Conservation (phyloP, 2,113 vertebrate genomes). For the Reinhardtius hippoglossoides region DNA sequence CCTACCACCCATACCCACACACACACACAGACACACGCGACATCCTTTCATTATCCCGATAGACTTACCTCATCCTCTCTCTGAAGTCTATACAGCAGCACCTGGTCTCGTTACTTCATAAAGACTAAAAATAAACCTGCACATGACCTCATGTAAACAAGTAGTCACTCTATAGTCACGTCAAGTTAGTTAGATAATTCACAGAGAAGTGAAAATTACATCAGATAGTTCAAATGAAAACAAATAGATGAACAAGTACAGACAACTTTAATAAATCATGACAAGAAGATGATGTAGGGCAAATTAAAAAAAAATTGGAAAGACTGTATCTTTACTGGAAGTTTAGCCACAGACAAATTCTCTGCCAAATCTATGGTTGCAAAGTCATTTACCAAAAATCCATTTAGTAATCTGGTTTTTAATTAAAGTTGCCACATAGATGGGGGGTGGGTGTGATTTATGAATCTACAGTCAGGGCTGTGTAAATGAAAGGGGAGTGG, state of each 20-base stretch:
- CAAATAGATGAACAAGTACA: neutral
- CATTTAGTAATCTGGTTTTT: slow-evolving; percentile 31
- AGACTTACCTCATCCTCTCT: slow-evolving; percentile 53
- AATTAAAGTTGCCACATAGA: slow-evolving; percentile 37
- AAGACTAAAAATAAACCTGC: slow-evolving; percentile 35
- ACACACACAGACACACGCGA: neutral
- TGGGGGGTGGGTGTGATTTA: neutral
- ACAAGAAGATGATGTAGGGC: neutral
- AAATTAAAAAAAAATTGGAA: neutral
- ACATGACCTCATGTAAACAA: slow-evolving; percentile 6
- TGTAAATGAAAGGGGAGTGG: slow-evolving; percentile 5
- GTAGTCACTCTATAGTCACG: neutral
- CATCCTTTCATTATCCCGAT: slow-evolving; percentile 56
- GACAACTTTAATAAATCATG: neutral
- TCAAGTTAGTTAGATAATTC: no score
- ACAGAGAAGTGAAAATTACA: neutral
- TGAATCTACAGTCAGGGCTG: neutral
- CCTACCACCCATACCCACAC: neutral
- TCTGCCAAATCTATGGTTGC: slow-evolving; percentile 42
- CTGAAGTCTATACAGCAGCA: slow-evolving; percentile 36
- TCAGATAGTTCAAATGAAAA: neutral
- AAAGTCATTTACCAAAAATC: slow-evolving; percentile 51
- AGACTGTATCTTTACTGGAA: slow-evolving; percentile 43
- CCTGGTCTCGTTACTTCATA: slow-evolving; percentile 49
- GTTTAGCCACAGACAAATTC: neutral